Evolutionary conservation across 2,113 vertebrate species (phyloP).

Genomic region (Cebus imitator): DNA sequence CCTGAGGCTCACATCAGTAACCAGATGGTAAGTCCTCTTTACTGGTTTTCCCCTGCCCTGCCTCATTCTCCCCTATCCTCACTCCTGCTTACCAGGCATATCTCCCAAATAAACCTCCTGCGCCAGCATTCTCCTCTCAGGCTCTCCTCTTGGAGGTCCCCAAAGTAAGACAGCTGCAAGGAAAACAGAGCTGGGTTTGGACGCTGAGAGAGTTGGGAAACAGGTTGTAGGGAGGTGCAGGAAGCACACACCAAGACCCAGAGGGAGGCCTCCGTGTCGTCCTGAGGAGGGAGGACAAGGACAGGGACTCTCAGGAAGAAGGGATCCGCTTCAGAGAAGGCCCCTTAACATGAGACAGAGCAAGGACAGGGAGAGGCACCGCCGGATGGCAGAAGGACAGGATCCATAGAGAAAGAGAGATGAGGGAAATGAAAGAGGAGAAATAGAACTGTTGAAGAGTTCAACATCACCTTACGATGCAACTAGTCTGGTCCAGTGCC

Average conservation of each 20-base stretch:
- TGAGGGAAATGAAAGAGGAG: not conserved
- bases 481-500: fast-evolving
- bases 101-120: not conserved
- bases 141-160: not conserved
- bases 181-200: not conserved
- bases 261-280: not conserved
- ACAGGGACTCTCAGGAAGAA: not conserved
- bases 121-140: not conserved
- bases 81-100: not conserved
- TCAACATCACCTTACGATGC: not conserved
- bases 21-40: not conserved
- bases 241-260: not conserved
- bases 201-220: not conserved
- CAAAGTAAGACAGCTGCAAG: not conserved
- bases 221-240: too few species aligned
- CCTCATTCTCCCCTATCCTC: not conserved
- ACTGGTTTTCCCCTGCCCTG: not conserved
- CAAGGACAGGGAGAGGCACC: not conserved
- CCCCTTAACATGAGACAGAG: not conserved
- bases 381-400: not conserved
- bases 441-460: not conserved
- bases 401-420: not conserved
- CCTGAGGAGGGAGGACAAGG: fast-evolving
- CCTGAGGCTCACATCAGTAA: not conserved
- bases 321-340: not conserved